A percentile compares a stretch with the other conserved stretches of the same genome.
Evolutionary conservation across 2,113 vertebrate genomes (phyloP).

Genomic region (Chamaetylas fuelleborni): DNA sequence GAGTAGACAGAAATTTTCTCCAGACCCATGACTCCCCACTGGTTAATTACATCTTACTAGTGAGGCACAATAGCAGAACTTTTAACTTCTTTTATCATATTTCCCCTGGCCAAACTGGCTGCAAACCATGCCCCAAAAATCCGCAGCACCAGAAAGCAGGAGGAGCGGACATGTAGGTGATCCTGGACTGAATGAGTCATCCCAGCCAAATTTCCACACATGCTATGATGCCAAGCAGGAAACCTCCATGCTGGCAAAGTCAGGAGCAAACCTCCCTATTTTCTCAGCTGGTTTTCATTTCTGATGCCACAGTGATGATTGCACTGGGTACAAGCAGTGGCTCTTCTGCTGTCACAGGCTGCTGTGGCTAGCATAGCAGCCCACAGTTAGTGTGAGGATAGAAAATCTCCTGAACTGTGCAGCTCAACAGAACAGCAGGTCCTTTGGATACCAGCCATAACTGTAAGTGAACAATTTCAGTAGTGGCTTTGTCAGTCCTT

Average conservation of each 20-base stretch:
- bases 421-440: not conserved
- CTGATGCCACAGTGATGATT: not conserved
- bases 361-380: not conserved
- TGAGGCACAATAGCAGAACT: not conserved
- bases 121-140: fast-evolving
- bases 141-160: not conserved
- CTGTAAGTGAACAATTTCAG: not conserved
- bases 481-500: not conserved
- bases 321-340: not conserved
- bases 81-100: not conserved
- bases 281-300: constrained; percentile 15
- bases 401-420: not conserved
- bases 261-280: not conserved
- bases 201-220: not conserved
- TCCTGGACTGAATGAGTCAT: not conserved
- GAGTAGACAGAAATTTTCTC: not conserved
- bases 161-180: not conserved
- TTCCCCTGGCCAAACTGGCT: not conserved
- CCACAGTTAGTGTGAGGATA: not conserved
- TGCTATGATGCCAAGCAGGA: not conserved
- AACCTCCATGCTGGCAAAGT: not conserved
- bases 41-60: not conserved
- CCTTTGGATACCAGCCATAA: not conserved
- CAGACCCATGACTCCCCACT: not conserved
- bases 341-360: not conserved